These are phyloP conservation scores for Invenusta paracnida DNA, from an alignment of 2,888 invertebrate genomes.

Conservation along the genomic window DNA sequence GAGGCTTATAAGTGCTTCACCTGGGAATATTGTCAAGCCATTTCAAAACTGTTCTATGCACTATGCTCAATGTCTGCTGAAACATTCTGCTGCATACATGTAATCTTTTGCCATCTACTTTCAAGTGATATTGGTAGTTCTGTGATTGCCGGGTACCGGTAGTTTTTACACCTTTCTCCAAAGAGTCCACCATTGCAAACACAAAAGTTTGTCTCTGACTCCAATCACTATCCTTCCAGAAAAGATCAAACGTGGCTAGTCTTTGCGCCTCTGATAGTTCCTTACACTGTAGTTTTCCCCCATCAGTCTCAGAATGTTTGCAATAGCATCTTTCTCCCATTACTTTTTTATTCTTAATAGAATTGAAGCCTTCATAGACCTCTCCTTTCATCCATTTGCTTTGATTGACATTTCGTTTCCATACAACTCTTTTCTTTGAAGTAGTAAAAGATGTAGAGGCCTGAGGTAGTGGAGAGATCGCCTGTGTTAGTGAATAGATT, in stretches of 20 bases:
- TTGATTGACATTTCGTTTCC: background rate
- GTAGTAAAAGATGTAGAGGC: too few species aligned
- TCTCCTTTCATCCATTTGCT: background rate
- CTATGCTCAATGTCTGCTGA: background rate
- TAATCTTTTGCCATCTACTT: background rate
- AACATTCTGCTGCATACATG: conserved; percentile 5
- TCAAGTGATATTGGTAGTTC: background rate
- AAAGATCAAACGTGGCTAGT: background rate
- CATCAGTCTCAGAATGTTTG: background rate
- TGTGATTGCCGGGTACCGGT: background rate
- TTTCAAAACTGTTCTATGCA: background rate
- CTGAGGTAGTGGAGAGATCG: background rate
- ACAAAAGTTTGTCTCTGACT: background rate
- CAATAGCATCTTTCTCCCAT: background rate
- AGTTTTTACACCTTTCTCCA: background rate
- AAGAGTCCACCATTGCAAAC: background rate
- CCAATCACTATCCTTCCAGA: background rate
- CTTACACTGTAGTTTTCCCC: background rate
- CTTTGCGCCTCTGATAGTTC: background rate
- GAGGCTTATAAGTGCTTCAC: background rate
- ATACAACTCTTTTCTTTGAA: too few species aligned
- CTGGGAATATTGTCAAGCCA: background rate
- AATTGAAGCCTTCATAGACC: too few species aligned
- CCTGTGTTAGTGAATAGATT: background rate
- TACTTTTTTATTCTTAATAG: too few species aligned